Conservation (phyloP, 2,113 vertebrate species). For the Gambusia affinis region DNA sequence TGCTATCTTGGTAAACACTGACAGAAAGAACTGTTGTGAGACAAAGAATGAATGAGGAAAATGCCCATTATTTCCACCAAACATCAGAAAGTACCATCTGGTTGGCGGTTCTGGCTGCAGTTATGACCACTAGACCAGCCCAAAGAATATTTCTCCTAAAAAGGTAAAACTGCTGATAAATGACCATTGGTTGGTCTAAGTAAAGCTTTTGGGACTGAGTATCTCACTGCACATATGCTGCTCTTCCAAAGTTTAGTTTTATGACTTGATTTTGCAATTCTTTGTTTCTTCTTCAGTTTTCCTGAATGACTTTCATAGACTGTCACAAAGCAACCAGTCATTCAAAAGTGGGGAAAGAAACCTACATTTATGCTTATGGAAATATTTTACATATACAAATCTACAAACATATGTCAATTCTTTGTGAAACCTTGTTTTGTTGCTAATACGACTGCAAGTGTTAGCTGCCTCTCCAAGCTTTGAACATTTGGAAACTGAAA, state of each 20-base stretch:
- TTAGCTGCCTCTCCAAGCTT: too few species aligned
- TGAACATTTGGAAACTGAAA: too few species aligned
- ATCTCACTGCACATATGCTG: not conserved
- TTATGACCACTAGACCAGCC: not conserved
- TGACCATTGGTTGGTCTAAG: conserved; percentile 3
- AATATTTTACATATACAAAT: too few species aligned
- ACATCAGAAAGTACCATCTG: conserved; percentile 30
- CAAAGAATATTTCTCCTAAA: not conserved
- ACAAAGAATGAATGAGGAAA: conserved; percentile 26
- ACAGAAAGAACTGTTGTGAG: conserved; percentile 39
- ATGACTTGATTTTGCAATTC: not conserved
- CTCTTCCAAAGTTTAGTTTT: not conserved
- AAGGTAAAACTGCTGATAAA: conserved; percentile 26
- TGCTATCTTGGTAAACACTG: conserved; percentile 44
- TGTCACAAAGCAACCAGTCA: too few species aligned
- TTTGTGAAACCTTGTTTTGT: too few species aligned
- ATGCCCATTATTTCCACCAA: conserved; percentile 13
- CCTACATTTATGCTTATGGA: too few species aligned
- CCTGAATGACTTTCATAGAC: not conserved
- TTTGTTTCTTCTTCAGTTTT: not conserved
- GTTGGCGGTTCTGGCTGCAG: not conserved
- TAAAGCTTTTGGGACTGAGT: not conserved
- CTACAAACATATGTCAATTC: too few species aligned
- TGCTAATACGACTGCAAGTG: too few species aligned
- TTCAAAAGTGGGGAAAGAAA: too few species aligned